Evolutionary conservation across 2,888 invertebrate genomes (phyloP).

Genomic region (Heteromyza rotundicornis): DNA sequence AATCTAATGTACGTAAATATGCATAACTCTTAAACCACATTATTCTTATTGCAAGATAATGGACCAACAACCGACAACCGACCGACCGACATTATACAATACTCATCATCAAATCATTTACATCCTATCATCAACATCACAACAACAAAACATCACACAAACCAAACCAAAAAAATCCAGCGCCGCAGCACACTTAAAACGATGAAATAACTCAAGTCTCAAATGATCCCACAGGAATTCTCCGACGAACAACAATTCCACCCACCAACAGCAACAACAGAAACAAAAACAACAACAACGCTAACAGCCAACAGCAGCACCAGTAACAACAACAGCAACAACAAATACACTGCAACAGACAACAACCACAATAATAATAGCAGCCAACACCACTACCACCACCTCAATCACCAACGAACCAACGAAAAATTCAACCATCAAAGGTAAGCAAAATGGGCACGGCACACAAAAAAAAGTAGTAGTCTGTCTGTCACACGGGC

Average conservation of each 20-base stretch:
- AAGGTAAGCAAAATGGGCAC: background rate
- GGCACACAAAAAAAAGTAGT: too few relatives aligned
- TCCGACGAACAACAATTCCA: constrained; percentile 45
- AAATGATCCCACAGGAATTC: constrained; percentile 44
- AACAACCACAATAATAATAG: constrained; percentile 15
- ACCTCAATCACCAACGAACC: background rate
- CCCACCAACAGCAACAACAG: constrained; percentile 27
- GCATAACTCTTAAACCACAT: too few relatives aligned
- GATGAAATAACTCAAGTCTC: constrained; percentile 2
- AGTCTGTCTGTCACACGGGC: too few relatives aligned
- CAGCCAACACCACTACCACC: constrained; percentile 9
- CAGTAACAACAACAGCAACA: constrained; percentile 27
- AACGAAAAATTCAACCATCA: background rate
- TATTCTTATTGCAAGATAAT: too few relatives aligned
- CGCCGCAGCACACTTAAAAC: background rate
- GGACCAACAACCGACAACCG: too few relatives aligned
- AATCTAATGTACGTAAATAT: too few relatives aligned
- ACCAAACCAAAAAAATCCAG: too few relatives aligned
- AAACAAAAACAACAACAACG: constrained; percentile 32
- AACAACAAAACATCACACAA: constrained; percentile 10
- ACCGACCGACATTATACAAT: too few relatives aligned
- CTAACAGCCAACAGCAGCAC: constrained; percentile 23
- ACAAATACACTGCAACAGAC: constrained; percentile 25
- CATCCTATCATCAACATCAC: background rate
- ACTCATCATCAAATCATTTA: too few relatives aligned